phyloP scores from a whole-genome alignment of 1,140 invertebrate genomes.

The Hylaeus volcanicus region DNA sequence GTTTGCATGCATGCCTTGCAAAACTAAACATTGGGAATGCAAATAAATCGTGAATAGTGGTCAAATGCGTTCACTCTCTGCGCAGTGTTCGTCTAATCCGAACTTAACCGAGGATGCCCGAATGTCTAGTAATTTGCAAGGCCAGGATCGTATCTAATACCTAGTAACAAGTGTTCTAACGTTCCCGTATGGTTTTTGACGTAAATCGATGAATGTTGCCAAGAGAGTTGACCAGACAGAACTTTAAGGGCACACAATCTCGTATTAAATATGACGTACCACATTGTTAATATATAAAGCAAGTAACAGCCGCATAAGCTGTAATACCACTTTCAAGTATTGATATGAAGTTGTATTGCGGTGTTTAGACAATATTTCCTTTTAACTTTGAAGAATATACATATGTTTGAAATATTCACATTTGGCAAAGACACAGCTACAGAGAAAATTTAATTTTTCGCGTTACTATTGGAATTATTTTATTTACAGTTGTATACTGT shows the following conservation, averaged over 20 bases:
- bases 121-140: constrained; percentile 5
- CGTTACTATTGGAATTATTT: no score
- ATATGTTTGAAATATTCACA: no score
- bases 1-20: not conserved
- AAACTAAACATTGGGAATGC: not conserved
- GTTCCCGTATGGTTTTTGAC: not conserved
- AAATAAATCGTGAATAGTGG: constrained; percentile 13
- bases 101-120: constrained; percentile 21
- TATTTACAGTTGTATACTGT: no score
- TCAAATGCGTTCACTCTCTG: not conserved
- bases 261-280: not conserved
- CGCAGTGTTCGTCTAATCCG: not conserved
- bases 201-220: not conserved
- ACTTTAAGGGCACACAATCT: not conserved
- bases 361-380: no score
- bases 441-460: no score
- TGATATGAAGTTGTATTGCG: no score
- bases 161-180: not conserved
- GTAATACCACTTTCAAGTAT: no score
- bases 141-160: constrained; percentile 20
- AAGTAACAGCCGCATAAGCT: no score
- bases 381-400: no score
- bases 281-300: no score
- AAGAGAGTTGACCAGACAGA: not conserved
- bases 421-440: no score